Conservation (phyloP, 1,140 invertebrate species). For the Drosophila rufa region DNA sequence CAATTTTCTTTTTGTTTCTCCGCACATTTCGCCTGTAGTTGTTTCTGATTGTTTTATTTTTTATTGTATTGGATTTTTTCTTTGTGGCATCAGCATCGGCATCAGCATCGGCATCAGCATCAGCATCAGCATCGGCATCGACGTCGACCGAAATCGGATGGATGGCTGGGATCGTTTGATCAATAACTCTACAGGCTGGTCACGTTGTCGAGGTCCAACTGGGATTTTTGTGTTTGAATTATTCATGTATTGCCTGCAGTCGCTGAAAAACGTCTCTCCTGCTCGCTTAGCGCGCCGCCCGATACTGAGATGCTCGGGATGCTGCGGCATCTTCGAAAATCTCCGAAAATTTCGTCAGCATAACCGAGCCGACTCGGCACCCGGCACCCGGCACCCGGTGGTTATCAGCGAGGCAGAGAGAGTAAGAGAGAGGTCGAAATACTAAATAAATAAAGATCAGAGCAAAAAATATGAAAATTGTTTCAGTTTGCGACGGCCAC, state of each 20-base stretch:
- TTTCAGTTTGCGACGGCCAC: conserved; percentile 66
- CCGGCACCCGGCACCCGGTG: conserved; percentile 18
- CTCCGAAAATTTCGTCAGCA: conserved; percentile 71
- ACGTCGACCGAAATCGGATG: conserved; percentile 34
- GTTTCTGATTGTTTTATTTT: conserved; percentile 37
- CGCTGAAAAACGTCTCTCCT: conserved; percentile 45
- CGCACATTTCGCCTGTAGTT: conserved; percentile 69
- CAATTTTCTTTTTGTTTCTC: conserved; percentile 80
- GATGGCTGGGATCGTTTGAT: conserved; percentile 61
- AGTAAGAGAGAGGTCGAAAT: conserved; percentile 11
- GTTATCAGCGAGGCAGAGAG: conserved; percentile 37
- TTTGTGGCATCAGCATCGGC: conserved; percentile 27
- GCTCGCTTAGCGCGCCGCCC: conserved; percentile 62
- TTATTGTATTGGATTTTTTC: conserved; percentile 38
- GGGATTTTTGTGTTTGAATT: conserved; percentile 67
- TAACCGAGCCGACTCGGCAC: conserved; percentile 32
- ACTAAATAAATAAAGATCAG: conserved; percentile 29
- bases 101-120: conserved; percentile 3
- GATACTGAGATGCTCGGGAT: conserved; percentile 53
- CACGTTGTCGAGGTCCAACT: conserved; percentile 64
- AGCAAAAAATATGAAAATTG: conserved; percentile 53
- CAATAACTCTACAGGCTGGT: conserved; percentile 77
- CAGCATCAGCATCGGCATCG: conserved; percentile 4
- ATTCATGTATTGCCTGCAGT: conserved; percentile 73
- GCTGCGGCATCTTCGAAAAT: conserved; percentile 41